Base-by-base conservation (phyloP, 2,113 vertebrate species). In the Rissa tridactyla region DNA sequence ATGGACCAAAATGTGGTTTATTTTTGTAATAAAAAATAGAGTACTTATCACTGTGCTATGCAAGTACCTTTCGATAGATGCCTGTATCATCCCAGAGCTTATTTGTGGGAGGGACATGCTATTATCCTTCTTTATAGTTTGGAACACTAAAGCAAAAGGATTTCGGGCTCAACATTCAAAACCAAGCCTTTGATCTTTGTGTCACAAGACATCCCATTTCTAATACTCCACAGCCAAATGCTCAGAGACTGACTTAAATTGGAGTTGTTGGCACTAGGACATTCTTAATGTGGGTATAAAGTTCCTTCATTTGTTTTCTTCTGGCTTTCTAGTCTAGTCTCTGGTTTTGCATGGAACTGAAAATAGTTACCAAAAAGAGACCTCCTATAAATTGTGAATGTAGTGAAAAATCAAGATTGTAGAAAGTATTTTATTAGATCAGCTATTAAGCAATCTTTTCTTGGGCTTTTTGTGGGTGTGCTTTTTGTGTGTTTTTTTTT, bases 131-230 rank as follows among this genome's bases (percentile, higher is more conserved):
- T 90, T 94, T 54, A 11, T 57, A 76, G 2, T 13, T 79, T 46
- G 34, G 46, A 94, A 65, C 19, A 49, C 36, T 19, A 64, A 89
- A 89, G 61, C 16, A 82, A 29, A 79, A 83, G 5, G 34, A 82
- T 91, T 96, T 89, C 27, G 72, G 40, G 44, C n/a, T 87, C 34
- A 82, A 38, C 30, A 76, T 89, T 82, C 77, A 87, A 89, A 94
- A 40, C n/a, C 5, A 60, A 82, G 12, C 13, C 69, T 94, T 96
- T 92, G 72, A 86, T 96, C 77, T 82, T 69, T 77, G 27, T 94
- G 17, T 79, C 57, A 72, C 49, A 30, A 69, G 18, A 15, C 36
- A 18, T 32, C 20, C 20, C 54, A 10, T 60, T 84, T 82, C 36
- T 68, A 40, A 49, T 72, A 25, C 30, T 79, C 40, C 13, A 14